Conservation (phyloP, 2,888 invertebrate species). For the Plemyria rubiginata region DNA sequence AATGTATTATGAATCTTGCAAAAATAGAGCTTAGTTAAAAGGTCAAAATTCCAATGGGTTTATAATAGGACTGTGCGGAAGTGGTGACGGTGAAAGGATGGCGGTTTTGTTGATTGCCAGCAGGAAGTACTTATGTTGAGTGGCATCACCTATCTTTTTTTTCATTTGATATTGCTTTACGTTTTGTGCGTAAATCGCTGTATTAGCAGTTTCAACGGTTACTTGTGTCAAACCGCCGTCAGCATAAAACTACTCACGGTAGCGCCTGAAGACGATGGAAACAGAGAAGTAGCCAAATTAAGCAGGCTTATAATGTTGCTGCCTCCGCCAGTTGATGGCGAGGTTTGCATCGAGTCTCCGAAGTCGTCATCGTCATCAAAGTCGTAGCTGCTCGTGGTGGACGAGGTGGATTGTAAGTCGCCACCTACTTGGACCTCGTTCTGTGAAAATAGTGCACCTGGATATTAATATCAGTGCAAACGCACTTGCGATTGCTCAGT, state of each 20-base stretch:
- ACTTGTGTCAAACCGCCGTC: too few relatives aligned
- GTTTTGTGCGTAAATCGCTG: too few relatives aligned
- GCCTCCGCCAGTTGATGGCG: slow-evolving; percentile 54
- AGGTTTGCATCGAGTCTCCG: slow-evolving; percentile 43
- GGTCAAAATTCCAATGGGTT: background rate
- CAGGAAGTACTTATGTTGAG: slow-evolving; percentile 26
- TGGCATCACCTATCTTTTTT: slow-evolving; percentile 2
- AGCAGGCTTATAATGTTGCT: slow-evolving; percentile 71
- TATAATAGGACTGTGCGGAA: background rate
- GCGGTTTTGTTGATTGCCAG: slow-evolving; percentile 15
- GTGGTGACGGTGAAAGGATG: slow-evolving; percentile 13
- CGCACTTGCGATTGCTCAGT: background rate
- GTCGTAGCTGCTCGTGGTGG: slow-evolving; percentile 41
- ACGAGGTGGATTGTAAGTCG: slow-evolving; percentile 20
- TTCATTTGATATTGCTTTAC: slow-evolving; percentile 9
- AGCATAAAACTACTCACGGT: slow-evolving; percentile 36
- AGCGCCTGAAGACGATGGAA: slow-evolving; percentile 55
- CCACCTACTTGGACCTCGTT: slow-evolving; percentile 6
- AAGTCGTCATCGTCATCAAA: slow-evolving; percentile 56
- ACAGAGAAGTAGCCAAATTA: slow-evolving; percentile 60
- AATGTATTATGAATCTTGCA: background rate
- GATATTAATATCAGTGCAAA: background rate
- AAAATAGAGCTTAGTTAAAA: background rate
- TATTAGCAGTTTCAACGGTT: too few relatives aligned
- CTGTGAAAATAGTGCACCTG: background rate